Evolutionary conservation across 2,888 invertebrate genomes (phyloP).

Genomic region (Drosophila subsilvestris): DNA sequence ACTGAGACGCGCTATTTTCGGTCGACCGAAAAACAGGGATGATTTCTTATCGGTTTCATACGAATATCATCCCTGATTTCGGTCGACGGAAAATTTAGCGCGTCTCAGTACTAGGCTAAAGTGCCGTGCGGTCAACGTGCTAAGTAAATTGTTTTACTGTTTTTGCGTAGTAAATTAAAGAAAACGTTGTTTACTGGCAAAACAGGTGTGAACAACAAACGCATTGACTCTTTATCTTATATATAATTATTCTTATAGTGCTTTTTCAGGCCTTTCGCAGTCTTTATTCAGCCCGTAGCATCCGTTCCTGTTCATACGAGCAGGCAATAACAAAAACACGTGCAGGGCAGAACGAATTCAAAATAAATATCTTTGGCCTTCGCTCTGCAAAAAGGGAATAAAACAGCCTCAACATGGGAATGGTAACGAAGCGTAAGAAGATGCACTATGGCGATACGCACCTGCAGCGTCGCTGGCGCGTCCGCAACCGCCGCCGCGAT

Average conservation of each 20-base stretch:
- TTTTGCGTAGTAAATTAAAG: constrained; percentile 53
- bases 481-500: constrained; percentile 91
- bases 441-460: constrained; percentile 92
- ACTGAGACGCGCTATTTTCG: no score
- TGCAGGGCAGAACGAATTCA: constrained; percentile 39
- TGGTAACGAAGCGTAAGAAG: constrained; percentile 91
- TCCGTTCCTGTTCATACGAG: not conserved
- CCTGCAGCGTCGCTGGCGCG: constrained; percentile 90
- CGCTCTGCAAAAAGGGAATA: constrained; percentile 4
- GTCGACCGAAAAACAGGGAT: no score
- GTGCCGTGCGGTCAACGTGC: no score
- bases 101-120: no score
- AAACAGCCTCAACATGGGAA: constrained; percentile 83
- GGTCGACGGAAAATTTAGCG: no score
- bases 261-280: not conserved
- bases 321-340: constrained; percentile 56
- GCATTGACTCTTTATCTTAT: not conserved
- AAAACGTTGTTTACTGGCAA: constrained; percentile 21
- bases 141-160: no score
- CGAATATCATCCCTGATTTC: no score
- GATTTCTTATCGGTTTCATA: no score
- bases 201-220: constrained; percentile 17
- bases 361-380: not conserved
- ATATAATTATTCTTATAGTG: not conserved
- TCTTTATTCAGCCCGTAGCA: not conserved